These are phyloP conservation scores for Uromys caudimaculatus DNA, from an alignment of 2,797 vertebrate species.

Conservation along the genomic window DNA sequence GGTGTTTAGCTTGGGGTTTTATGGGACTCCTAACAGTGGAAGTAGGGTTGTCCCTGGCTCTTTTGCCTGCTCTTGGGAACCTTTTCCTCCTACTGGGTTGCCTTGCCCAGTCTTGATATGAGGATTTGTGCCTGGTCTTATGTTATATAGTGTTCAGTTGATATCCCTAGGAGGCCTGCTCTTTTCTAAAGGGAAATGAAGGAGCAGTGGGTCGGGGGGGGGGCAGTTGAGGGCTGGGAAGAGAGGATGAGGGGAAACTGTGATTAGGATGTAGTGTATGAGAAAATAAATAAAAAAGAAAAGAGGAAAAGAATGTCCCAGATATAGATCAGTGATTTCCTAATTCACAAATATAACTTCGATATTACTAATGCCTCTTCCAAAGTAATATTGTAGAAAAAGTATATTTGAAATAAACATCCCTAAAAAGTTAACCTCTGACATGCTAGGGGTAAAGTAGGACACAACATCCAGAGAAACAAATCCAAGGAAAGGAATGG, in stretches of 20 bases:
- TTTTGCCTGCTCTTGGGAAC: background rate
- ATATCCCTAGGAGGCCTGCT: background rate
- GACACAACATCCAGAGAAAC: background rate
- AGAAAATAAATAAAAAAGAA: background rate
- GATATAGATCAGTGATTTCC: background rate
- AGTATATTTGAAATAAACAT: background rate
- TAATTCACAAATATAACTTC: slow-evolving; percentile 7
- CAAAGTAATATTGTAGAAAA: background rate
- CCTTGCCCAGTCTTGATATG: background rate
- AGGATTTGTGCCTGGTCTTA: background rate
- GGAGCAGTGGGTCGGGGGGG: background rate
- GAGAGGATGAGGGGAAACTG: background rate
- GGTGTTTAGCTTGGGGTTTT: background rate
- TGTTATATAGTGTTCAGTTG: background rate
- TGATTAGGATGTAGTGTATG: background rate
- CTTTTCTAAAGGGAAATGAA: background rate
- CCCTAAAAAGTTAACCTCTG: background rate
- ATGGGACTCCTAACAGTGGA: background rate
- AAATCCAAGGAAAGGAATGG: background rate
- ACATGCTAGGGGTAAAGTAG: background rate
- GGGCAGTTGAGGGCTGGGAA: background rate
- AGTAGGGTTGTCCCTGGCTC: background rate
- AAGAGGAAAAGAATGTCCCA: background rate
- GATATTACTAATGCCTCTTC: background rate
- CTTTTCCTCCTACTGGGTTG: background rate